phyloP scores from a whole-genome alignment of 2,797 vertebrate genomes.

The Podarcis lilfordi region DNA sequence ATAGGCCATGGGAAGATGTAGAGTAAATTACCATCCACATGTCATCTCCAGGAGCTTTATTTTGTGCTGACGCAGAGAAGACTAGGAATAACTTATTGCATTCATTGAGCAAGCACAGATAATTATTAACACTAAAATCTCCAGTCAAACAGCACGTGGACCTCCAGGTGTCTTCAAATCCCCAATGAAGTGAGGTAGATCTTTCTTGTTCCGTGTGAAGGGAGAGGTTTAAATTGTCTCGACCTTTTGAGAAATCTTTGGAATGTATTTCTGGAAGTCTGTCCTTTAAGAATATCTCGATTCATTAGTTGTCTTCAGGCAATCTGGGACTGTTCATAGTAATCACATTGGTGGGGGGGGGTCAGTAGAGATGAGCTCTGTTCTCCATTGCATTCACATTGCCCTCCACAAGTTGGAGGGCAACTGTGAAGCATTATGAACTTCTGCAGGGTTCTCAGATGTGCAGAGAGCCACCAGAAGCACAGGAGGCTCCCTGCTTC shows the following conservation, averaged over 20 bases:
- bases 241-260: not conserved
- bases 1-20: conserved; percentile 4
- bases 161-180: not conserved
- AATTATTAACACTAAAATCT: conserved; percentile 6
- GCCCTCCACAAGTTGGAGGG: not conserved
- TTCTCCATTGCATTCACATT: not conserved
- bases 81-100: conserved; percentile 13
- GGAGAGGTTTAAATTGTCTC: not conserved
- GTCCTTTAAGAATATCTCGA: not conserved
- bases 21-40: conserved; percentile 44
- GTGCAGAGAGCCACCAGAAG: too few relatives aligned
- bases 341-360: not conserved
- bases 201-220: not conserved
- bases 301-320: not conserved
- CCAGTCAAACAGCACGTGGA: not conserved
- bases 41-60: conserved; percentile 35
- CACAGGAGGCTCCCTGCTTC: too few relatives aligned
- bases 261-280: too few relatives aligned
- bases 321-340: not conserved
- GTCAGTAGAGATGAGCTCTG: not conserved
- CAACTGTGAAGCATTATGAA: not conserved
- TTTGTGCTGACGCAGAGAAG: conserved; percentile 35
- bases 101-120: conserved; percentile 8
- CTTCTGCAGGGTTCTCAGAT: too few relatives aligned
- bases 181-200: not conserved